Percentiles rank a stretch among this genome's conserved stretches.
Evolutionary conservation across 2,888 invertebrate species (phyloP).

Genomic region (Steromphala cineraria): DNA sequence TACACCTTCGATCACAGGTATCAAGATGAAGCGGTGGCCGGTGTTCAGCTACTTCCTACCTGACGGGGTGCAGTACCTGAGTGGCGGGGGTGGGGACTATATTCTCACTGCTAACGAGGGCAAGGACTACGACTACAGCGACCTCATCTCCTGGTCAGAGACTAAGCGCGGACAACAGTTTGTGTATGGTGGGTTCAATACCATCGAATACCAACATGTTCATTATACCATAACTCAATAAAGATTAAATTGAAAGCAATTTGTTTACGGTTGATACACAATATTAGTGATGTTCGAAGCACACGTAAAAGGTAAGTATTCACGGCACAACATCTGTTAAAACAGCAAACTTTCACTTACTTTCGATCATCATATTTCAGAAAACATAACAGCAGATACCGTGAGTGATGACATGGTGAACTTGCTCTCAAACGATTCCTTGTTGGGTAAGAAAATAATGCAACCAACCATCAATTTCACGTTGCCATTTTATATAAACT

Average conservation of each 20-base stretch:
- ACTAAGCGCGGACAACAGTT: background rate
- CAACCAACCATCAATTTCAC: background rate
- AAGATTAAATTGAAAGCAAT: no score
- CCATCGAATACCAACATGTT: no score
- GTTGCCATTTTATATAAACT: no score
- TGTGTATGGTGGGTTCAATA: background rate
- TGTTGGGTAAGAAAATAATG: background rate
- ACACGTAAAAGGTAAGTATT: no score
- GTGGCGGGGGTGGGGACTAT: background rate
- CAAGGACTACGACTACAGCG: background rate
- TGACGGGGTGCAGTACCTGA: background rate
- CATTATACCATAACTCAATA: no score
- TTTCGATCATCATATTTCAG: background rate
- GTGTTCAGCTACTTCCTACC: conserved; percentile 11
- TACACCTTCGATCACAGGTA: background rate
- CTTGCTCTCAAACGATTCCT: background rate
- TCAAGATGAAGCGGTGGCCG: background rate
- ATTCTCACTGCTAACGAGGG: conserved; percentile 13
- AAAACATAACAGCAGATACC: background rate
- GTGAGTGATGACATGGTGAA: background rate
- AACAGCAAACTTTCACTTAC: background rate
- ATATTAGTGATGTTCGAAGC: no score
- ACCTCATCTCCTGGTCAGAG: background rate
- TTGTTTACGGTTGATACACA: no score
- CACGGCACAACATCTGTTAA: no score